Evolutionary conservation across 1,140 invertebrate species (phyloP).

Genomic region (Heterodera carotae): DNA sequence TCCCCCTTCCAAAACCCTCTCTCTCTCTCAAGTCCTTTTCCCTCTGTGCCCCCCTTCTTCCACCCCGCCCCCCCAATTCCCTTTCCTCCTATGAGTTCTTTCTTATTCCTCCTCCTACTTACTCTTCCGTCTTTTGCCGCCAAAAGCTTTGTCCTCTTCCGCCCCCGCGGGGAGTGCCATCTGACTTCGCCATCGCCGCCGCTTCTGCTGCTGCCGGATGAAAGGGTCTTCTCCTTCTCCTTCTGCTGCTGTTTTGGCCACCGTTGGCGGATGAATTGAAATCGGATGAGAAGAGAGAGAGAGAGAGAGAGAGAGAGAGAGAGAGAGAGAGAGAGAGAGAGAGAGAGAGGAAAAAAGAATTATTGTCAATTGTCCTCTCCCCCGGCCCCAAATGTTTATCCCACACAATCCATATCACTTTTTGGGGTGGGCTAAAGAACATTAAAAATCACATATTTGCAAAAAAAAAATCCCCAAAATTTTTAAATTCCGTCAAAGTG

Average conservation of each 20-base stretch:
- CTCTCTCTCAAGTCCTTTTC: no score
- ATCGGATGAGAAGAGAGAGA: not conserved
- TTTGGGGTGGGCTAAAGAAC: no score
- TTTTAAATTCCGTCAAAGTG: no score
- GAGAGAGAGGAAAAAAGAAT: not conserved
- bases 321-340: not conserved
- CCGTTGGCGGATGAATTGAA: conserved; percentile 2
- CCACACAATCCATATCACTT: not conserved
- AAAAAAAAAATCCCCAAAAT: no score
- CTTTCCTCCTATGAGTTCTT: not conserved
- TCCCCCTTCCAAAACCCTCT: not conserved
- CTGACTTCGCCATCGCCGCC: not conserved
- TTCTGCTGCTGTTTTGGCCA: not conserved
- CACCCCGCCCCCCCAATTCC: no score
- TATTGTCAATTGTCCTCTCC: not conserved
- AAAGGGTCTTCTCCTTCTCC: not conserved
- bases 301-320: not conserved
- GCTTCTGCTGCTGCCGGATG: not conserved
- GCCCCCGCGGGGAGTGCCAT: not conserved
- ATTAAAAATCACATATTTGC: no score
- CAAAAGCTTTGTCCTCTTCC: conserved; percentile 4
- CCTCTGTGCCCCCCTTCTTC: no score
- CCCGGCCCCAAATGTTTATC: not conserved
- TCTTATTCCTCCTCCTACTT: not conserved
- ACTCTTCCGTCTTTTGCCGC: not conserved